Conservation (phyloP, 2,113 vertebrate species). For the Sigmodon hispidus region DNA sequence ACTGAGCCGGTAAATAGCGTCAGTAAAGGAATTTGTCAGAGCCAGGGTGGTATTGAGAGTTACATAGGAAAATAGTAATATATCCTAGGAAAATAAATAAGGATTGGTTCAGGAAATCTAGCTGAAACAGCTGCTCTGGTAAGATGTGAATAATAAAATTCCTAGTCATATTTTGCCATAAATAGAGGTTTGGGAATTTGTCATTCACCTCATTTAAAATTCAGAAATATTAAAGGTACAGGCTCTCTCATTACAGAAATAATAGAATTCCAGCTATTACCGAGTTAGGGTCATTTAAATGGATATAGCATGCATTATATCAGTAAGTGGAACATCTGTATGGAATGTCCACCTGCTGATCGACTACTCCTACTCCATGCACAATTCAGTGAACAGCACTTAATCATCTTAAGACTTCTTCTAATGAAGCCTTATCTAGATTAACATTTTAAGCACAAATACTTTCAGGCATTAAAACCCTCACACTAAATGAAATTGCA, state of each 20-base stretch:
- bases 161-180: slow-evolving; percentile 87
- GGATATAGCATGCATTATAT: slow-evolving; percentile 84
- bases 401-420: slow-evolving; percentile 85
- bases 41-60: slow-evolving; percentile 60
- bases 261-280: slow-evolving; percentile 88
- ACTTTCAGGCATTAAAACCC: slow-evolving; percentile 86
- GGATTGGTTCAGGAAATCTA: slow-evolving; percentile 82
- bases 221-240: slow-evolving; percentile 87
- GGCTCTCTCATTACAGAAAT: slow-evolving; percentile 87
- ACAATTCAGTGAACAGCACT: slow-evolving; percentile 83
- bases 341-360: slow-evolving; percentile 87
- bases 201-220: slow-evolving; percentile 89
- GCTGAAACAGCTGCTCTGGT: slow-evolving; percentile 82
- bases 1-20: slow-evolving; percentile 80
- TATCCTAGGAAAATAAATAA: slow-evolving; percentile 85
- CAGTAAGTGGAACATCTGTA: slow-evolving; percentile 86
- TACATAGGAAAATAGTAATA: slow-evolving; percentile 76
- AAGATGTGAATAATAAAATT: slow-evolving; percentile 88
- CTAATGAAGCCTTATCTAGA: slow-evolving; percentile 85
- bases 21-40: slow-evolving; percentile 83
- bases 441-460: slow-evolving; percentile 89
- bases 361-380: slow-evolving; percentile 70
- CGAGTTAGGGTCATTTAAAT: slow-evolving; percentile 86
- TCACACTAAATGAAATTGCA: slow-evolving; percentile 85
- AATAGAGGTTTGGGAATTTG: slow-evolving; percentile 87